These are phyloP conservation scores for Platorchestia sp. DNA, from an alignment of 1,140 invertebrate genomes.

Conservation along the genomic window DNA sequence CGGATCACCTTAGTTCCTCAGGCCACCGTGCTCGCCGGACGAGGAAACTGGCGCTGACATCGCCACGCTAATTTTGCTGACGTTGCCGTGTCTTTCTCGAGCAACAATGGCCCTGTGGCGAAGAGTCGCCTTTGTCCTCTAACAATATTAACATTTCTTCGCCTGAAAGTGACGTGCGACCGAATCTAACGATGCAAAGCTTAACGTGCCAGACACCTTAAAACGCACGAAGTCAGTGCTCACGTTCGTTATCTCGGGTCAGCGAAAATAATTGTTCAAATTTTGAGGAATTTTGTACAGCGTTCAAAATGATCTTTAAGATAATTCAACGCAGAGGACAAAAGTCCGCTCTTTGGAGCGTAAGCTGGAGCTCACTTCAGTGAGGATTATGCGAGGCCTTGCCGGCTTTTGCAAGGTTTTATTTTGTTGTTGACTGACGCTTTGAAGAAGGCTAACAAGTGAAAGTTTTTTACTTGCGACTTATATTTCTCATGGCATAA, in stretches of 20 bases:
- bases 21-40: not conserved
- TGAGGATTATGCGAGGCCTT: not conserved
- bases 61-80: not conserved
- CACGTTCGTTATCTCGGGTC: not conserved
- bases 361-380: not conserved
- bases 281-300: not conserved
- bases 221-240: not conserved
- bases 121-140: not conserved
- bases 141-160: not conserved
- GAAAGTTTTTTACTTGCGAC: not conserved
- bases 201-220: not conserved
- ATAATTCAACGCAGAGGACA: not conserved
- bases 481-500: not conserved
- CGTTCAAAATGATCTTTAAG: not conserved
- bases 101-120: not conserved
- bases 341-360: not conserved
- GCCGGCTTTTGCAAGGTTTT: not conserved
- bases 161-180: not conserved
- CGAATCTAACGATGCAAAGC: not conserved
- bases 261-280: not conserved
- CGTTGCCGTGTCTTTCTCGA: not conserved
- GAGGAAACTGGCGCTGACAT: not conserved
- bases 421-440: not conserved
- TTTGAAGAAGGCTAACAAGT: not conserved
- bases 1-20: not conserved